These are phyloP conservation scores for Entelurus aequoreus DNA, from an alignment of 2,113 vertebrate species.

Conservation along the genomic window DNA sequence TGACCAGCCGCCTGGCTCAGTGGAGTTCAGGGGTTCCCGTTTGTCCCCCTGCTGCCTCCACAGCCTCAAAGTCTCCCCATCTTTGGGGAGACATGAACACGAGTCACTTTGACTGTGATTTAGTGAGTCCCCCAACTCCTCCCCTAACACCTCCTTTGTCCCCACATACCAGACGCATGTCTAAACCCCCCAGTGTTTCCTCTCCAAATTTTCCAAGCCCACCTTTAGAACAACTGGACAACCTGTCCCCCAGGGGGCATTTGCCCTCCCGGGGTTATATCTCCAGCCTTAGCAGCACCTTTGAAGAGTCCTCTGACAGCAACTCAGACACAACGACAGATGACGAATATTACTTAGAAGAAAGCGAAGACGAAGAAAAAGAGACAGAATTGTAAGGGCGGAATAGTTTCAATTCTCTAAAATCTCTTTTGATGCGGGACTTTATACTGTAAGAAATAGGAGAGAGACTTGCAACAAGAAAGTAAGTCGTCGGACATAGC, in stretches of 20 bases:
- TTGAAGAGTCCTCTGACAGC: conserved; percentile 75
- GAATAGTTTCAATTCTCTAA: not conserved
- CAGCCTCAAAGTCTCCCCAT: conserved; percentile 18
- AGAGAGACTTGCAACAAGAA: not conserved
- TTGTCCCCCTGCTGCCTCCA: conserved; percentile 1
- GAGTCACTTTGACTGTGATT: conserved; percentile 44
- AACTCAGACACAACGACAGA: conserved; percentile 88
- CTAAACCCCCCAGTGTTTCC: conserved; percentile 54
- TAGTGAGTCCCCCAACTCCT: conserved; percentile 61
- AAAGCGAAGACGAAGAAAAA: conserved; percentile 49
- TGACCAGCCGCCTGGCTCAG: conserved; percentile 45
- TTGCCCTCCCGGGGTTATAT: conserved; percentile 56
- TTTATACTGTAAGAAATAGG: not conserved
- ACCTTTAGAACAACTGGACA: conserved; percentile 58
- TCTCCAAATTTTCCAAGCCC: conserved; percentile 44
- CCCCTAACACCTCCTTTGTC: conserved; percentile 65
- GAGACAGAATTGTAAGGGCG: conserved; percentile 69
- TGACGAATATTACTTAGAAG: conserved; percentile 88
- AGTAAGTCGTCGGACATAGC: not conserved
- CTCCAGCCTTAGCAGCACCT: conserved; percentile 55
- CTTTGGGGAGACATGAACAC: conserved; percentile 31
- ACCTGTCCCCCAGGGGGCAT: conserved; percentile 52
- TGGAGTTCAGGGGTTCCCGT: conserved; percentile 31
- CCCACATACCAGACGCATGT: conserved; percentile 55
- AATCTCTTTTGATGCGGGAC: conserved; percentile 3